These are phyloP conservation scores for Drosophila macrothrix DNA, from an alignment of 2,888 invertebrate species.

Conservation along the genomic window DNA sequence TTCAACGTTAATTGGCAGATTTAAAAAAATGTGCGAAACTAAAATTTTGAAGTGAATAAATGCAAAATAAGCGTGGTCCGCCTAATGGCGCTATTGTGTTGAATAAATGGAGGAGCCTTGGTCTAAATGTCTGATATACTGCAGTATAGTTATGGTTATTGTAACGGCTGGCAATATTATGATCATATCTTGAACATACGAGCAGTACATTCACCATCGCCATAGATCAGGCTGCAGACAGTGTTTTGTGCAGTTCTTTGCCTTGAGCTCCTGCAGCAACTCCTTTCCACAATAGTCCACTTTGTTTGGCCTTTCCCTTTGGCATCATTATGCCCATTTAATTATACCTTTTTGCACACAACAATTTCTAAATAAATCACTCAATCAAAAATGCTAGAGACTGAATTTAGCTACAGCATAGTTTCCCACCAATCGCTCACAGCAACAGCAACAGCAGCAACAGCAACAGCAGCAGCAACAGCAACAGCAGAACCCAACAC, in stretches of 20 bases:
- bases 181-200: conserved; percentile 16
- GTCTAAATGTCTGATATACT: neutral
- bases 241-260: conserved; percentile 7
- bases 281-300: conserved; percentile 44
- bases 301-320: conserved; percentile 71
- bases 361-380: conserved; percentile 80
- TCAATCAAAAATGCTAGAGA: conserved; percentile 75
- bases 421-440: conserved; percentile 80
- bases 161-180: too few relatives aligned
- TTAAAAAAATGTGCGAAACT: neutral
- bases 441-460: conserved; percentile 49
- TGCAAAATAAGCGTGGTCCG: neutral
- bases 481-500: conserved; percentile 49
- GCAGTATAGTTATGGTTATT: neutral
- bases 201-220: conserved; percentile 21
- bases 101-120: neutral
- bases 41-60: neutral
- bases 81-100: neutral
- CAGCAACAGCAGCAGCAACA: neutral
- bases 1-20: neutral
- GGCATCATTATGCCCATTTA: conserved; percentile 77
- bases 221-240: neutral
- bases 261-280: conserved; percentile 16
- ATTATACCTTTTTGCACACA: conserved; percentile 76
- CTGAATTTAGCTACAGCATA: conserved; percentile 63